These are phyloP conservation scores for Strigamia transsilvanica DNA, from an alignment of 2,888 invertebrate genomes.

Conservation along the genomic window DNA sequence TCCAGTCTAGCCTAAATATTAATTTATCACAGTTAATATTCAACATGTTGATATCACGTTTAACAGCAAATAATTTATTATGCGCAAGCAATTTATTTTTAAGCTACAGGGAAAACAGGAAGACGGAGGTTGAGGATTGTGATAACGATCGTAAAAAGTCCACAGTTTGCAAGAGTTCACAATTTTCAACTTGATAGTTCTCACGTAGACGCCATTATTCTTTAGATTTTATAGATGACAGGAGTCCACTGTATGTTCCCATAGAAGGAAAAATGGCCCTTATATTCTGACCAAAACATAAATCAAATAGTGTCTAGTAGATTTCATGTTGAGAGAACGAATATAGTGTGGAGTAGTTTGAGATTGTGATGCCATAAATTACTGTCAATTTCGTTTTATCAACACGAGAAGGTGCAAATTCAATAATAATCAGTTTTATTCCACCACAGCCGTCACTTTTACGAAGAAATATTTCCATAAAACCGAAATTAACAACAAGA, in stretches of 20 bases:
- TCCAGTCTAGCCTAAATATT: neutral
- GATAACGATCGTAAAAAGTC: conserved; percentile 26
- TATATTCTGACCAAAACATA: conserved; percentile 26
- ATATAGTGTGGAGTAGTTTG: conserved; percentile 21
- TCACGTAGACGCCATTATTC: conserved; percentile 21
- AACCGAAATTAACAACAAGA: too few species aligned
- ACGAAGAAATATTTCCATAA: too few species aligned
- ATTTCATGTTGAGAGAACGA: conserved; percentile 25
- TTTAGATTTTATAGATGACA: conserved; percentile 29
- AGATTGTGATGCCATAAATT: conserved; percentile 26
- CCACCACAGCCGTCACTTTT: neutral
- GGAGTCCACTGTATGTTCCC: conserved; percentile 21
- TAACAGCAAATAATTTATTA: conserved; percentile 7
- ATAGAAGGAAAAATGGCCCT: conserved; percentile 7
- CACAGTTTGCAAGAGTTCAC: conserved; percentile 30
- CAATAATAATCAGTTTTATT: conserved; percentile 11
- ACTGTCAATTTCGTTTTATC: neutral
- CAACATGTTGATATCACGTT: neutral
- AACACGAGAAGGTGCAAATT: neutral
- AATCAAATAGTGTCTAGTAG: conserved; percentile 26
- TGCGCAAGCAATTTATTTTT: conserved; percentile 2
- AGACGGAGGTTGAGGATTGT: neutral
- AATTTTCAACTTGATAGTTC: conserved; percentile 30
- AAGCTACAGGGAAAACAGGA: neutral
- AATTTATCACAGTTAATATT: neutral